phyloP scores from a whole-genome alignment of 2,888 invertebrate species.

The Steromphala cineraria region DNA sequence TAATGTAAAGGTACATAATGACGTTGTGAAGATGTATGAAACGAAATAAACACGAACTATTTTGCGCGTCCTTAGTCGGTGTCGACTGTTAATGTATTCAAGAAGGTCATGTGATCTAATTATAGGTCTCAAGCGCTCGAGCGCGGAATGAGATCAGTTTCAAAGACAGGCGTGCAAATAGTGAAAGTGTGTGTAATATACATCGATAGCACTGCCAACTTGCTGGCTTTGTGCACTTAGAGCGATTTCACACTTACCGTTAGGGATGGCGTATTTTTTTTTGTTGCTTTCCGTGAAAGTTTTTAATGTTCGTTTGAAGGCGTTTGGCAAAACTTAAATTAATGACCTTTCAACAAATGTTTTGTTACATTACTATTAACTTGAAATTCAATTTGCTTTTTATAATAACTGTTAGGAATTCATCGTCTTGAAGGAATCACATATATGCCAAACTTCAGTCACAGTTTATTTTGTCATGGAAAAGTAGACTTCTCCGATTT shows the following conservation, averaged over 20 bases:
- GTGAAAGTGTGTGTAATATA: slow-evolving; percentile 3
- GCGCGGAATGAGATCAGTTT: slow-evolving; percentile 21
- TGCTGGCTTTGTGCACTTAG: not conserved
- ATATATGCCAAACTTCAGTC: no score
- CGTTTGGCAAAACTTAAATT: no score
- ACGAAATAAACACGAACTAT: not conserved
- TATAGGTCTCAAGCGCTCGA: slow-evolving; percentile 14
- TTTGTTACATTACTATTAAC: no score
- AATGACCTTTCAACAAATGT: no score
- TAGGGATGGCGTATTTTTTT: no score
- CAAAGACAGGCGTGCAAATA: slow-evolving; percentile 14
- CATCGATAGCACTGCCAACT: not conserved
- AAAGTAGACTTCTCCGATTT: no score
- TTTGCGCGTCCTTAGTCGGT: not conserved
- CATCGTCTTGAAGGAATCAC: no score
- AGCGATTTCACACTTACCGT: not conserved
- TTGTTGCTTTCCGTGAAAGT: not conserved
- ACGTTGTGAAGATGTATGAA: not conserved
- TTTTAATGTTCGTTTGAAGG: not conserved
- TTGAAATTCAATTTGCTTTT: no score
- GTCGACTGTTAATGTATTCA: slow-evolving; percentile 16
- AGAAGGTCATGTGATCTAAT: slow-evolving; percentile 16
- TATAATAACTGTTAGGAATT: no score
- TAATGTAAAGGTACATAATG: no score
- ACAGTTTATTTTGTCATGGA: no score